Evolutionary conservation across 2,113 vertebrate species (phyloP), one percentile per base, ranked within the genome.

Genomic region (Jacana jacana): DNA sequence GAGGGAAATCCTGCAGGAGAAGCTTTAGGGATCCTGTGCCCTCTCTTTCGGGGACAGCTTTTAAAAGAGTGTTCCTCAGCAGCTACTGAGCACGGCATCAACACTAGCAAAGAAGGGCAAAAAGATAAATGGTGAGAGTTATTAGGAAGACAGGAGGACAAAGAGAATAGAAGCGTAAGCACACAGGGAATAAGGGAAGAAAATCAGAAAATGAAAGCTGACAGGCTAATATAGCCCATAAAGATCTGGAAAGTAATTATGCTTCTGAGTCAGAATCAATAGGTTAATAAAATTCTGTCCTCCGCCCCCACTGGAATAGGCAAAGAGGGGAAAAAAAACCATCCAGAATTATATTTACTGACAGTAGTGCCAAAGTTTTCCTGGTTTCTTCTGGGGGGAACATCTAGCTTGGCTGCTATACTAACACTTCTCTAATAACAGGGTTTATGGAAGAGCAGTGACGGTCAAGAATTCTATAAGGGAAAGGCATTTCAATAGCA

Each of bases 141-240:
- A 65, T 30, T 14, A 60, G 52, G 58, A 87, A 81, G 77, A 92
- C 35, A 92, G 49, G 17, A 87, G 73, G 84, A 81, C 70, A 93
- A 92, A 94, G 40, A 80, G 65, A 89, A 80, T 0, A 61, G 8
- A 81, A 79, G 71, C 10, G 49, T 57, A 76, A 82, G 94, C 86
- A 60, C 86, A 60, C 58, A 64, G 81, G 73, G 81, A 95, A 61
- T 35, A 84, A 54, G n/a, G 69, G 52, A 92, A 24, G 25, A 35
- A 94, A 94, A 85, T 22, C 23, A 94, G 89, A 92, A 96, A 92
- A 85, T 95, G 81, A 95, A 87, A 93, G 70, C 66, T 87, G 95
- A 91, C 78, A 91, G 77, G 44, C 65, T 89, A 89, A 90, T 81
- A 91, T 4, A 87, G 78, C 66, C 73, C 35, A 57, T 87, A 72